These are phyloP conservation scores for Aethina tumida DNA, from an alignment of 1,140 invertebrate genomes.

Conservation along the genomic window DNA sequence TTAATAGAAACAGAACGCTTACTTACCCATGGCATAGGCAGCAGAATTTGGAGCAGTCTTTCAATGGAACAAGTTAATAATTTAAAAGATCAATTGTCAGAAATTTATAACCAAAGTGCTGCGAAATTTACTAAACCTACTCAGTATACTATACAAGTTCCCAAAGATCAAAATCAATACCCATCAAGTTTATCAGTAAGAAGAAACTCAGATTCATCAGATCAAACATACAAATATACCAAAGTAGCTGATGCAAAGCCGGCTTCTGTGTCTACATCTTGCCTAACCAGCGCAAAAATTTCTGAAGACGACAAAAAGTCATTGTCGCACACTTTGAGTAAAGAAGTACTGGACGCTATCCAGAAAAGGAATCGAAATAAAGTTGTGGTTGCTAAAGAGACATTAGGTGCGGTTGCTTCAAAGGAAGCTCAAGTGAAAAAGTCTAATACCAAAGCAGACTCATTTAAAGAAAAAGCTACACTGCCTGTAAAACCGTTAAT, in stretches of 20 bases:
- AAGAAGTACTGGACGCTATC: slow-evolving; percentile 58
- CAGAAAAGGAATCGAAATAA: slow-evolving; percentile 32
- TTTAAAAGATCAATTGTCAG: slow-evolving; percentile 69
- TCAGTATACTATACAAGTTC: slow-evolving; percentile 22
- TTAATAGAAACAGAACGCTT: slow-evolving; percentile 24
- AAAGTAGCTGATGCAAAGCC: neutral
- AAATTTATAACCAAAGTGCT: slow-evolving; percentile 57
- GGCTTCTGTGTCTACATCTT: neutral
- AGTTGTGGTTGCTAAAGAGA: slow-evolving; percentile 48
- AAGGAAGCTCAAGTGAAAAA: slow-evolving; percentile 35
- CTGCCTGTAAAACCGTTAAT: slow-evolving; percentile 21
- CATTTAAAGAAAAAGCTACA: slow-evolving; percentile 37
- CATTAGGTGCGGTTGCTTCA: slow-evolving; percentile 50
- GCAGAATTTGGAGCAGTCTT: slow-evolving; percentile 70
- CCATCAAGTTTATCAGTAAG: slow-evolving; percentile 21
- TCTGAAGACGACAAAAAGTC: slow-evolving; percentile 62
- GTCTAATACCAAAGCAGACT: slow-evolving; percentile 17
- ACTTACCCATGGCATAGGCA: slow-evolving; percentile 53
- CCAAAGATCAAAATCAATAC: slow-evolving; percentile 13
- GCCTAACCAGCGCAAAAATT: slow-evolving; percentile 24
- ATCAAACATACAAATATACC: slow-evolving; percentile 6
- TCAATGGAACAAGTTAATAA: slow-evolving; percentile 75
- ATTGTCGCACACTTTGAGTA: slow-evolving; percentile 58
- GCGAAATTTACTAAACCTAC: slow-evolving; percentile 6
- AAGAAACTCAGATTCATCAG: slow-evolving; percentile 27